phyloP scores from a whole-genome alignment of 2,797 vertebrate species.

The Macropus fuliginosus region DNA sequence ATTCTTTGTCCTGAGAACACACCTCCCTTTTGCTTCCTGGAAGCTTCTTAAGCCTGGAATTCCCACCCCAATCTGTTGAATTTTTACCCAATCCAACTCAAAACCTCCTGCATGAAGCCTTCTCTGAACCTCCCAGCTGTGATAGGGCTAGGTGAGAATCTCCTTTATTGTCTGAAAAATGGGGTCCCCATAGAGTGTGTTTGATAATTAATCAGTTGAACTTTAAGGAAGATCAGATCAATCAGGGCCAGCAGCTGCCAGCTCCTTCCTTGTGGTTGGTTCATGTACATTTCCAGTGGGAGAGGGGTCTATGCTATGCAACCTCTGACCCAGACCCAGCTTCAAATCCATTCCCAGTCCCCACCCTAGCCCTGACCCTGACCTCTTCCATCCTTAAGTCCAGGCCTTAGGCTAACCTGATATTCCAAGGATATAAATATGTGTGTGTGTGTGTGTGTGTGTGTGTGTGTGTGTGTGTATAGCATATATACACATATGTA shows the following conservation, averaged over 20 bases:
- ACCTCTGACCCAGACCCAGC: not conserved
- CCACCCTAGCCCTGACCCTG: not conserved
- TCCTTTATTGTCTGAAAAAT: not conserved
- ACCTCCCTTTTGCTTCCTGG: not conserved
- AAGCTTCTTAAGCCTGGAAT: not conserved
- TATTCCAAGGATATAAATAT: not conserved
- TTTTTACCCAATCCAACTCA: not conserved
- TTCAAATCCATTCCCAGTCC: not conserved
- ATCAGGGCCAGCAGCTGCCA: not conserved
- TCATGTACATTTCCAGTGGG: not conserved
- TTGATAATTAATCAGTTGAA: not conserved
- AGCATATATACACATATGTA: too few species aligned
- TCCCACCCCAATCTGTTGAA: not conserved
- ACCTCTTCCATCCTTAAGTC: not conserved
- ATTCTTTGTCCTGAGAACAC: not conserved
- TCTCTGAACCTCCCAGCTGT: not conserved
- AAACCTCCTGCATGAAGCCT: not conserved
- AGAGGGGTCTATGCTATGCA: not conserved
- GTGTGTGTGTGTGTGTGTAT: too few species aligned
- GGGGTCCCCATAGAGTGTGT: not conserved
- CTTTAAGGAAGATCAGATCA: not conserved
- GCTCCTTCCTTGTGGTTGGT: not conserved
- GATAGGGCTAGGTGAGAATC: not conserved
- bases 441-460: too few species aligned
- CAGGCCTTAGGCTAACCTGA: not conserved